Base-by-base conservation (phyloP, 1,140 invertebrate genomes). In the Drosophila baimaii region DNA sequence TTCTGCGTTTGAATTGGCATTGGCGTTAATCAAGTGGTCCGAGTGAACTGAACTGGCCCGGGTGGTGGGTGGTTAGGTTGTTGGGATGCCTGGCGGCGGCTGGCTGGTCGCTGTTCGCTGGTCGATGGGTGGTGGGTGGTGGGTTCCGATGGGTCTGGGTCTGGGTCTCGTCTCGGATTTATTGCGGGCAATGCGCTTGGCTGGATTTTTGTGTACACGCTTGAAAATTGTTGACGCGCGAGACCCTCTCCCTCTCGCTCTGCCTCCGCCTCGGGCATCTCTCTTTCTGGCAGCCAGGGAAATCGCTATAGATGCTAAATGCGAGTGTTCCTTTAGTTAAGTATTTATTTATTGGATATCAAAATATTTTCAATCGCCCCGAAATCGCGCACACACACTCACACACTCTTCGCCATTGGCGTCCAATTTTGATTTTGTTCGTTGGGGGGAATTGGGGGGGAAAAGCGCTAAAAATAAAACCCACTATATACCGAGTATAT, bases 151-250 rank as follows among this genome's bases (percentile, higher is more conserved):
- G 58, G 77, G 77, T 79, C 69, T 69, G 44, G 82, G 78, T 85
- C 78, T 86, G 65, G 82, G 73, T 81, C 72, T 72, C 52, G 69
- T 72, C 69, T 72, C 69, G 69, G 69, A 72, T 72, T 72, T 72
- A 72, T 72, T 72, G 69, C 69, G 69, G 69, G 69, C 69, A 72
- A 71, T 72, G 66, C 69, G 69, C 69, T 72, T 72, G 69, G 69
- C 69, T 85, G 81, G 81, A 83, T 85, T 84, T 84, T 85, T 85
- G 81, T 84, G 81, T 84, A 84, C 81, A 85, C 81, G 77, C 81
- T 85, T 81, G 81, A 85, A 88, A 88, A 89, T 89, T 88, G 84
- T 88, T 83, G 80, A 86, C 82, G 82, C 81, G 81, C 81, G 68
- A 58, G 52, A 57, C 58, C 47, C 46, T n/a, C 47, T 41, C 44